These are phyloP conservation scores for Hylyphantes graminicola DNA, from an alignment of 1,140 invertebrate genomes.

Conservation along the genomic window DNA sequence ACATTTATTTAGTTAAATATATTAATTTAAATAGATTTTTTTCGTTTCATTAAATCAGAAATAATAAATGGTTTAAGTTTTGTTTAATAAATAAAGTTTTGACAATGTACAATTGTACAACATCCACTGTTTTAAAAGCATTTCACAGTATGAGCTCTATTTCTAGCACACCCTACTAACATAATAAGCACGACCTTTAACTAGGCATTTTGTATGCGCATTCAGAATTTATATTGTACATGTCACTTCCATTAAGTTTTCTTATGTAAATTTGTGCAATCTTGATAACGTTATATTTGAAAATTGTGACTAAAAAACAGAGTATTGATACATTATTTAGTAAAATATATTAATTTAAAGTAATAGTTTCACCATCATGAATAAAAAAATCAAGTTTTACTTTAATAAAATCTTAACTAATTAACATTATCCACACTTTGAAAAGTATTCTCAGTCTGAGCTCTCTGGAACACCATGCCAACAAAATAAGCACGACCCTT, in stretches of 20 bases:
- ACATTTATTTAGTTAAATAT: neutral
- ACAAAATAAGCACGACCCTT: neutral
- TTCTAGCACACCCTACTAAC: neutral
- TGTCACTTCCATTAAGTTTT: too few relatives aligned
- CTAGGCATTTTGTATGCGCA: conserved; percentile 33
- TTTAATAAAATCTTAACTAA: neutral
- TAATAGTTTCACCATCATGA: too few relatives aligned
- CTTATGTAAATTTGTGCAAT: too few relatives aligned
- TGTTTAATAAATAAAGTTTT: neutral
- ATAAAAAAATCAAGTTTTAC: neutral
- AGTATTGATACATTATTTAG: neutral
- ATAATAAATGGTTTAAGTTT: neutral
- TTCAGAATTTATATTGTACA: neutral
- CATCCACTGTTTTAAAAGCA: neutral
- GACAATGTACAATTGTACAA: too few relatives aligned
- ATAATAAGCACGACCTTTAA: neutral
- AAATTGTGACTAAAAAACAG: neutral
- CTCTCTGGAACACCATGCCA: neutral
- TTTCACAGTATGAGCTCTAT: neutral
- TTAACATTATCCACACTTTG: neutral
- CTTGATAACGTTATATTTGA: neutral
- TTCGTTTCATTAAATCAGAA: too few relatives aligned
- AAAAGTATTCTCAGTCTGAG: neutral
- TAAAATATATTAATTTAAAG: neutral
- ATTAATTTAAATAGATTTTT: too few relatives aligned